phyloP scores from a whole-genome alignment of 2,888 invertebrate species.

The Caenorhabditis drosophilae region DNA sequence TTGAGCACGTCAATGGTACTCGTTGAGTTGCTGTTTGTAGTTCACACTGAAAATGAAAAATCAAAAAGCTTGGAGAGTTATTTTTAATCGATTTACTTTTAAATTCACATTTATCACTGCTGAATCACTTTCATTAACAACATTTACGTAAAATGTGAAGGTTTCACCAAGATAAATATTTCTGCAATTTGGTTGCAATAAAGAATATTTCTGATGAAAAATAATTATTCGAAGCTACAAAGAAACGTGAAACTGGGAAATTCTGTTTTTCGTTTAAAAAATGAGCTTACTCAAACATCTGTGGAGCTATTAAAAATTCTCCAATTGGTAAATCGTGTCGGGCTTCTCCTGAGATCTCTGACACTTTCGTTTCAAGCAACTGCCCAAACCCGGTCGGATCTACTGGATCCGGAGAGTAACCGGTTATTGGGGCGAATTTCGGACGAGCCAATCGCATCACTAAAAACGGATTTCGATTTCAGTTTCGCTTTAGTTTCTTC shows the following conservation, averaged over 20 bases:
- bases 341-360: constrained; percentile 23
- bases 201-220: neutral
- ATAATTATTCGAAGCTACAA: too few species aligned
- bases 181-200: constrained; percentile 70
- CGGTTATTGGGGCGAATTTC: constrained; percentile 81
- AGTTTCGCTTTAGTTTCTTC: neutral
- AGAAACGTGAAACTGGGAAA: neutral
- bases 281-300: constrained; percentile 83
- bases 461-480: constrained; percentile 20
- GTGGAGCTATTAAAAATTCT: constrained; percentile 88
- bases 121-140: constrained; percentile 90
- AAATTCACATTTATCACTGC: constrained; percentile 83
- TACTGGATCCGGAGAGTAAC: constrained; percentile 79
- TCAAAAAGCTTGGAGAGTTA: neutral
- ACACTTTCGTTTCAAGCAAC: constrained; percentile 11
- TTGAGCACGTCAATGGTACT: constrained; percentile 77
- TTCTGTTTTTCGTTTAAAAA: neutral
- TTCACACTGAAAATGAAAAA: constrained; percentile 77
- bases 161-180: constrained; percentile 97
- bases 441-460: constrained; percentile 95
- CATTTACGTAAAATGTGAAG: constrained; percentile 94
- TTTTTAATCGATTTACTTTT: constrained; percentile 74
- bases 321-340: constrained; percentile 76
- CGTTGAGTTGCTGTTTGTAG: constrained; percentile 89
- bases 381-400: constrained; percentile 51